Conservation (phyloP, 2,888 invertebrate species). For the Apeira syringaria region DNA sequence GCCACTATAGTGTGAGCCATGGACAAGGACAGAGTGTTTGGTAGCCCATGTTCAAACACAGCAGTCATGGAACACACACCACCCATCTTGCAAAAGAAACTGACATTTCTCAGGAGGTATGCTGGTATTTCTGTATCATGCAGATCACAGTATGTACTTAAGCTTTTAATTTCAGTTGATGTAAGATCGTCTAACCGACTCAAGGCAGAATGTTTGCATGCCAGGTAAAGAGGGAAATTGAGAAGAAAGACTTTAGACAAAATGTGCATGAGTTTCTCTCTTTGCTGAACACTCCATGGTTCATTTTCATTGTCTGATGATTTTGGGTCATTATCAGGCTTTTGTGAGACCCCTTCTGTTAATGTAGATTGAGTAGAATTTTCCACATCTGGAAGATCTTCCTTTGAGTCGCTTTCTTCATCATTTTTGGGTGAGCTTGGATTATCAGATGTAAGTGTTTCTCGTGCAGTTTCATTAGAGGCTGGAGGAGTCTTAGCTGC, state of each 20-base stretch:
- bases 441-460: constrained; percentile 48
- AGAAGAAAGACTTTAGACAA: constrained; percentile 94
- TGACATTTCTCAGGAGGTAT: constrained; percentile 95
- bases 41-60: constrained; percentile 91
- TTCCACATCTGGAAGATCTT: constrained; percentile 43
- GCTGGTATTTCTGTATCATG: constrained; percentile 97
- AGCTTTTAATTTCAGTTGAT: constrained; percentile 91
- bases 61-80: constrained; percentile 94
- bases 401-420: constrained; percentile 42
- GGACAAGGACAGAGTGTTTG: constrained; percentile 90
- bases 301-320: constrained; percentile 44
- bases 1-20: constrained; percentile 96
- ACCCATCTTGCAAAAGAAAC: constrained; percentile 95
- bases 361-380: constrained; percentile 43
- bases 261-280: constrained; percentile 94
- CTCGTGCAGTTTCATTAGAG: constrained; percentile 51
- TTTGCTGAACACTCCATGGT: constrained; percentile 91
- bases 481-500: constrained; percentile 54
- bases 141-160: constrained; percentile 93
- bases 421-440: constrained; percentile 39
- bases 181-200: constrained; percentile 92
- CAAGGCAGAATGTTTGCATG: constrained; percentile 93
- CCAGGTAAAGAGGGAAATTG: constrained; percentile 94
- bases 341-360: constrained; percentile 44
- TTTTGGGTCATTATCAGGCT: constrained; percentile 35